Base-by-base conservation (phyloP, 2,113 vertebrate species). In the Poecilia latipinna region DNA sequence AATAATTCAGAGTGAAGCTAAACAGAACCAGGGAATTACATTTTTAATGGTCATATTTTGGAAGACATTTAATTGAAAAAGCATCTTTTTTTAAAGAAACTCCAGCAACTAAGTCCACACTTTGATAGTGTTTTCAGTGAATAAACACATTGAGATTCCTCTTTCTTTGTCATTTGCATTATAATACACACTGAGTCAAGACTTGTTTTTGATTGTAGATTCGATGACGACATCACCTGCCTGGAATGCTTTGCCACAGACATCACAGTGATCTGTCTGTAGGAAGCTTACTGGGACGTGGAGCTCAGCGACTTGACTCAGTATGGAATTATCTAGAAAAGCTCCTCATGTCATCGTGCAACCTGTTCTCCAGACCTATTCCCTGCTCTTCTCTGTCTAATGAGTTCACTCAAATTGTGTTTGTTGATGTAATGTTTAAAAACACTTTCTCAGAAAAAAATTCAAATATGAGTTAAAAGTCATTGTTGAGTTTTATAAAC, bases 211-310 rank as follows among this genome's bases (percentile, higher is more conserved):
- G 28, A 19, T 1, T 42, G 39, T 78, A 98, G 97, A 64, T 98
- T 98, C 74, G 96, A 97, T 87, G 97, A 98, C 65, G 97, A 98
- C 86, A 99, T 98, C 71, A 96, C 97, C 26, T 97, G 97, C 83
- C 97, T 98, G 97, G 97, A 98, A 77, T 96, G 96, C 2, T 94
- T 98, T 6, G 97, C 97, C 90, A 97, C 96, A 93, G 97, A 99
- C 86, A 96, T 98, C 95, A 97, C 96, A 0, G 97, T 98, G 91
- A 91, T 99, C 75, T 99, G 97, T 82, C 97, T 96, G 2, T 98
- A 97, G 98, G 97, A 99, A 86, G 97, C 97, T 74, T 99, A 96
- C 76, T 96, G 95, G 22, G 96, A 99, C 90, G 94, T 98, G 96
- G 96, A 98, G 89, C 95, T 98, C 68, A 96, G 97, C 1, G 97